Conservation (phyloP, 1,140 invertebrate species). For the Amphibalanus amphitrite region DNA sequence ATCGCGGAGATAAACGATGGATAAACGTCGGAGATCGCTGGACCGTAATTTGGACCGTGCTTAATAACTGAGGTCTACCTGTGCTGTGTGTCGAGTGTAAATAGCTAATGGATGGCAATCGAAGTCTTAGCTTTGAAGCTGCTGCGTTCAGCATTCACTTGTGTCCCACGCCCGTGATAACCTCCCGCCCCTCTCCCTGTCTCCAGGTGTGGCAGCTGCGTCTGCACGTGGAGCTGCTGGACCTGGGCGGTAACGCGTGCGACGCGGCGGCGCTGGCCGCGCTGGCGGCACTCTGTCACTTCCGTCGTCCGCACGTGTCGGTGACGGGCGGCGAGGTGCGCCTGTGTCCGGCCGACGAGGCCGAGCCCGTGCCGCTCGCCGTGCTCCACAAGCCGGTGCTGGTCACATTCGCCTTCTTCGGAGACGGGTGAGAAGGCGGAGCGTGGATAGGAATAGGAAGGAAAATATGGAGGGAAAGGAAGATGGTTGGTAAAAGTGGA, state of each 20-base stretch:
- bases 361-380: conserved; percentile 67
- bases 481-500: too few relatives aligned
- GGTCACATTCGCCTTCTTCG: conserved; percentile 67
- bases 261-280: conserved; percentile 80
- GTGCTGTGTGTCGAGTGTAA: too few relatives aligned
- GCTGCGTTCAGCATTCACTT: too few relatives aligned
- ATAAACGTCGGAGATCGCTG: too few relatives aligned
- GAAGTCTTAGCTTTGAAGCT: too few relatives aligned
- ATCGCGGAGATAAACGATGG: too few relatives aligned
- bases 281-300: conserved; percentile 67
- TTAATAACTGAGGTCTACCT: too few relatives aligned
- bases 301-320: conserved; percentile 72
- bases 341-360: conserved; percentile 59
- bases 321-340: conserved; percentile 59
- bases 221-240: conserved; percentile 73
- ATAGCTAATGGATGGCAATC: too few relatives aligned
- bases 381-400: conserved; percentile 81
- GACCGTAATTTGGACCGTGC: too few relatives aligned
- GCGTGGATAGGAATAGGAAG: too few relatives aligned
- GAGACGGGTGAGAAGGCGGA: conserved; percentile 49
- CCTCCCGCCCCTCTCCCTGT: conserved; percentile 11
- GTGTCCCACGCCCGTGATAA: too few relatives aligned
- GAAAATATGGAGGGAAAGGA: too few relatives aligned
- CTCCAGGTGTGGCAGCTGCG: conserved; percentile 68
- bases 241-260: conserved; percentile 81